Conservation (phyloP, 2,888 invertebrate genomes). For the Synanthedon formicaeformis region DNA sequence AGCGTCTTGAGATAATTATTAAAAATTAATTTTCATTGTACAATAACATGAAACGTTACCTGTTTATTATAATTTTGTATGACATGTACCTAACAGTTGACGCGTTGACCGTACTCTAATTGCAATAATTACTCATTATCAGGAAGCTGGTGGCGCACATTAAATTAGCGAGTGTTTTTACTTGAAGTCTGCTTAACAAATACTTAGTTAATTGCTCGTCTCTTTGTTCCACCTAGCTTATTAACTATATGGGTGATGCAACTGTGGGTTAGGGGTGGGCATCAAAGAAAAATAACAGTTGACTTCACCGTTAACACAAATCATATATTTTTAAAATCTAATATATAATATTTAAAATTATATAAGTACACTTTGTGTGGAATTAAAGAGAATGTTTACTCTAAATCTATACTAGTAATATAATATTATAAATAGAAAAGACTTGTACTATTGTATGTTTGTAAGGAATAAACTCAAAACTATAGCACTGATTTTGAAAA, state of each 20-base stretch:
- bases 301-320: neutral
- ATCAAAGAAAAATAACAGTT: neutral
- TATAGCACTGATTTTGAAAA: too few relatives aligned
- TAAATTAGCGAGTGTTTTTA: slow-evolving; percentile 59
- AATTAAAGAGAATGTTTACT: too few relatives aligned
- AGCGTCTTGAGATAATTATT: slow-evolving; percentile 6
- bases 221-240: slow-evolving; percentile 56
- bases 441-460: too few relatives aligned
- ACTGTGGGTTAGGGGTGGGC: slow-evolving; percentile 28
- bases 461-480: too few relatives aligned
- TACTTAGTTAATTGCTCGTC: slow-evolving; percentile 59
- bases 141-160: slow-evolving; percentile 55
- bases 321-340: too few relatives aligned
- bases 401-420: too few relatives aligned
- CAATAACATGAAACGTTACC: too few relatives aligned
- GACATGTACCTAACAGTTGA: slow-evolving; percentile 16
- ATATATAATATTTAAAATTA: too few relatives aligned
- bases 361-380: too few relatives aligned
- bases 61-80: too few relatives aligned
- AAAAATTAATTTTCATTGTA: slow-evolving; percentile 4
- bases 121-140: slow-evolving; percentile 63
- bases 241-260: slow-evolving; percentile 34
- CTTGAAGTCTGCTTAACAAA: slow-evolving; percentile 50
- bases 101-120: slow-evolving; percentile 52
- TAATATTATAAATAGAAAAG: too few relatives aligned